phyloP scores from a whole-genome alignment of 2,888 invertebrate genomes.

The Nasonia oneida region DNA sequence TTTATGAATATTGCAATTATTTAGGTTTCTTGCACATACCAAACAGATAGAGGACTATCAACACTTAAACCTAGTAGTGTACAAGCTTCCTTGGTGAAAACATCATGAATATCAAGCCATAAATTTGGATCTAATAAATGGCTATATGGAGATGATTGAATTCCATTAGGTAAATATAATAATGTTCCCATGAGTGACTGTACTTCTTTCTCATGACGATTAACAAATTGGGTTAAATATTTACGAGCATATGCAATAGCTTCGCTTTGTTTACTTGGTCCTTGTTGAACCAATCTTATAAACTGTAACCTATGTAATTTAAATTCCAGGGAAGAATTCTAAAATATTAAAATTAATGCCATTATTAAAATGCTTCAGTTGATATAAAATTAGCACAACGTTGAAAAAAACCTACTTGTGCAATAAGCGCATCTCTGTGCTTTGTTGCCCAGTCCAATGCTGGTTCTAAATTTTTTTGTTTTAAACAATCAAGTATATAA shows the following conservation, averaged over 20 bases:
- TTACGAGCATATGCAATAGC: constrained; percentile 93
- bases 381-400: neutral
- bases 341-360: constrained; percentile 48
- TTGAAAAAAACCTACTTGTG: constrained; percentile 78
- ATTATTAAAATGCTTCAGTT: neutral
- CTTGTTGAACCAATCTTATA: constrained; percentile 86
- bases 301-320: constrained; percentile 90
- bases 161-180: constrained; percentile 88
- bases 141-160: constrained; percentile 89
- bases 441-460: constrained; percentile 93
- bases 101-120: constrained; percentile 90
- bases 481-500: constrained; percentile 92
- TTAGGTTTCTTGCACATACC: constrained; percentile 78
- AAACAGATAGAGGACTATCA: constrained; percentile 94
- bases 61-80: constrained; percentile 93
- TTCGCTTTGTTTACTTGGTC: constrained; percentile 86
- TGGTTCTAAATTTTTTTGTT: constrained; percentile 89
- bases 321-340: constrained; percentile 88
- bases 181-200: constrained; percentile 93
- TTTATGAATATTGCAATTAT: neutral
- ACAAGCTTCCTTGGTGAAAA: constrained; percentile 96
- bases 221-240: constrained; percentile 90
- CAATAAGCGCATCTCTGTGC: constrained; percentile 86
- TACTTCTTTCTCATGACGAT: constrained; percentile 89
- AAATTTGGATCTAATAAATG: constrained; percentile 87